These are phyloP conservation scores for Gymnogyps californianus DNA, from an alignment of 2,113 vertebrate species.

Conservation along the genomic window DNA sequence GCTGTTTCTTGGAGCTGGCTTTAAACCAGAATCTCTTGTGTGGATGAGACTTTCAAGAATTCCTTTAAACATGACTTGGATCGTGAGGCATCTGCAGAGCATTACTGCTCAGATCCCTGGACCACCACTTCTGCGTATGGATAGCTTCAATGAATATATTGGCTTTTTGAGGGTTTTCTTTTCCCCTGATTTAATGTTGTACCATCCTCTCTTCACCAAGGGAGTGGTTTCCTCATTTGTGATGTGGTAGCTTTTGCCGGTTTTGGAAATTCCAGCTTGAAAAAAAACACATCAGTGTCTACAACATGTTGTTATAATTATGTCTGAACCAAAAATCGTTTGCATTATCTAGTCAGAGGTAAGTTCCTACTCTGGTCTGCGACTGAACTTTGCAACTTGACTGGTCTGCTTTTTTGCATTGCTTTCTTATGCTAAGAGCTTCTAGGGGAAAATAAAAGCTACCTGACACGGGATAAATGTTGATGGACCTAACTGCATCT, in stretches of 20 bases:
- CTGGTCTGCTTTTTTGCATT: background rate
- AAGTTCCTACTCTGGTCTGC: background rate
- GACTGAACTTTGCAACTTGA: background rate
- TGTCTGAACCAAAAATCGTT: background rate
- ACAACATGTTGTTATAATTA: slow-evolving; percentile 18
- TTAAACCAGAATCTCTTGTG: slow-evolving; percentile 16
- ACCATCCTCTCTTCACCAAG: background rate
- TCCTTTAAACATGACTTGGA: background rate
- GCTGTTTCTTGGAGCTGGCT: slow-evolving; percentile 11
- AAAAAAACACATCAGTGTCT: background rate
- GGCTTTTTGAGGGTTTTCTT: background rate
- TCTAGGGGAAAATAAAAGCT: background rate
- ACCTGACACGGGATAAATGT: background rate
- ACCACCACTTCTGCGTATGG: background rate
- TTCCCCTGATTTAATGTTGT: background rate
- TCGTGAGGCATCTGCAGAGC: background rate
- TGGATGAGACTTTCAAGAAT: slow-evolving; percentile 29
- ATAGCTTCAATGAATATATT: background rate
- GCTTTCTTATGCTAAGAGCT: background rate
- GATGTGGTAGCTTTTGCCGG: slow-evolving; percentile 34
- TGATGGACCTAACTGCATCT: background rate
- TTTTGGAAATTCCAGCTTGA: background rate
- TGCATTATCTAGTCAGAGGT: background rate
- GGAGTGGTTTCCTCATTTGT: slow-evolving; percentile 38
- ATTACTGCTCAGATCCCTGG: background rate